phyloP scores from a whole-genome alignment of 2,113 vertebrate species.

The Ascaphus truei region DNA sequence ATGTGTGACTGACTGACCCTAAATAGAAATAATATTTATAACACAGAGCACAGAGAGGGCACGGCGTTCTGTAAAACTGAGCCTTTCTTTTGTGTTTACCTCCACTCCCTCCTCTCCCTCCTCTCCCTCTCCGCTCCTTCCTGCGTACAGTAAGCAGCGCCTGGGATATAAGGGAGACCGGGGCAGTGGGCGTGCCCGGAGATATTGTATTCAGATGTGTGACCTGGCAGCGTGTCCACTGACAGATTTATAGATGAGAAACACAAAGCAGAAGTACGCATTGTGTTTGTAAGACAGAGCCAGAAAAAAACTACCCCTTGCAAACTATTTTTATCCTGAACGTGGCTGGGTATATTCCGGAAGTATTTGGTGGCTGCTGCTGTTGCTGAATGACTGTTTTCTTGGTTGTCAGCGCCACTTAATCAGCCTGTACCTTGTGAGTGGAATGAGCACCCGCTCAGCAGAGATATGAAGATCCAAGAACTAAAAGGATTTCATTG shows the following conservation, averaged over 20 bases:
- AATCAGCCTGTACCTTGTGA: too few relatives aligned
- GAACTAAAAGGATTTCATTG: too few relatives aligned
- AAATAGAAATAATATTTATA: conserved; percentile 26
- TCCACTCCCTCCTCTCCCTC: too few relatives aligned
- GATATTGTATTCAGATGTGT: conserved; percentile 80
- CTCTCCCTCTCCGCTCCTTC: conserved; percentile 45
- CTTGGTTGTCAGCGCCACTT: too few relatives aligned
- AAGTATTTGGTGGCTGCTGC: too few relatives aligned
- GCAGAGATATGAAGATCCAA: too few relatives aligned
- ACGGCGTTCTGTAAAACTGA: conserved; percentile 2
- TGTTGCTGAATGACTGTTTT: too few relatives aligned
- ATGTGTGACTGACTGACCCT: background rate
- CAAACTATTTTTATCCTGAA: too few relatives aligned
- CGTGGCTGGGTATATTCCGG: too few relatives aligned
- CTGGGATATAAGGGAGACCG: conserved; percentile 45
- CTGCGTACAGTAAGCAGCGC: conserved; percentile 2
- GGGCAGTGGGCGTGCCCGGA: conserved; percentile 56
- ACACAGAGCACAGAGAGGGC: background rate
- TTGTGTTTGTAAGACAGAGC: too few relatives aligned
- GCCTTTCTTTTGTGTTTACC: conserved; percentile 37
- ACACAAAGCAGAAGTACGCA: conserved; percentile 67
- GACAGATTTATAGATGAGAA: conserved; percentile 69
- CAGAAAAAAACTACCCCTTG: too few relatives aligned
- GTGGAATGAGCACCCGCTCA: too few relatives aligned
- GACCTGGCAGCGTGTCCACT: conserved; percentile 67